Percentiles rank a stretch among this genome's conserved stretches.
Conservation (phyloP, 2,888 invertebrate genomes). For the Ceriagrion tenellum region DNA sequence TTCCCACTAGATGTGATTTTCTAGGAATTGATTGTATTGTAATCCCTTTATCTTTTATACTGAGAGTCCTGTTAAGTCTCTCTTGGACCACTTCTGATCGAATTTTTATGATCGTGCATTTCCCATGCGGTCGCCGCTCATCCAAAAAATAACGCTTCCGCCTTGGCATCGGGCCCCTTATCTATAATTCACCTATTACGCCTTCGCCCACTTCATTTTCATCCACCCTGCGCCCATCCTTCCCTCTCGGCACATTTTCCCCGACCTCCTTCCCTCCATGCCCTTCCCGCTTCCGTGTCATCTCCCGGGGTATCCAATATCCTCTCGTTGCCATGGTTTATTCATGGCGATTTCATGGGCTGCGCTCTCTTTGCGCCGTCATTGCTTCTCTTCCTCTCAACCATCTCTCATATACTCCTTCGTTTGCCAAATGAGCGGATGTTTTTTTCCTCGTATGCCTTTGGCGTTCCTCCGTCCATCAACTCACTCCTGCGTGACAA, state of each 20-base stretch:
- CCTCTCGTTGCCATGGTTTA: background rate
- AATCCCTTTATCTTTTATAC: too few relatives aligned
- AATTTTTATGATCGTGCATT: background rate
- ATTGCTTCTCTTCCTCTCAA: background rate
- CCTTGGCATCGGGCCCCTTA: background rate
- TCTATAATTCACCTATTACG: background rate
- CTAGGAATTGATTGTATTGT: too few relatives aligned
- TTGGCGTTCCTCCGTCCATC: background rate
- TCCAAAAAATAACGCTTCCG: background rate
- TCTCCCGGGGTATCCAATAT: background rate
- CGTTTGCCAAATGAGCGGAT: background rate
- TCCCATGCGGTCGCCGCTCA: background rate
- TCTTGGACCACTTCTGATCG: background rate
- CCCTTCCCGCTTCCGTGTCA: background rate
- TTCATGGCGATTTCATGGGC: background rate
- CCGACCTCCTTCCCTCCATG: background rate
- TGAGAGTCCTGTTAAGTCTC: too few relatives aligned
- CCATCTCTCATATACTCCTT: background rate
- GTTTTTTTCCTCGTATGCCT: background rate
- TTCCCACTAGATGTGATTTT: too few relatives aligned
- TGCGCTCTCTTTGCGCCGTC: background rate
- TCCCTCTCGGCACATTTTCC: too few relatives aligned
- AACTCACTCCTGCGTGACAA: background rate
- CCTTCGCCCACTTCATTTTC: background rate
- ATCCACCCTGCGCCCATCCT: too few relatives aligned